Evolutionary conservation across 2,888 invertebrate species (phyloP), one percentile per base, ranked within the genome.

Genomic region (Acrobasis consociella): DNA sequence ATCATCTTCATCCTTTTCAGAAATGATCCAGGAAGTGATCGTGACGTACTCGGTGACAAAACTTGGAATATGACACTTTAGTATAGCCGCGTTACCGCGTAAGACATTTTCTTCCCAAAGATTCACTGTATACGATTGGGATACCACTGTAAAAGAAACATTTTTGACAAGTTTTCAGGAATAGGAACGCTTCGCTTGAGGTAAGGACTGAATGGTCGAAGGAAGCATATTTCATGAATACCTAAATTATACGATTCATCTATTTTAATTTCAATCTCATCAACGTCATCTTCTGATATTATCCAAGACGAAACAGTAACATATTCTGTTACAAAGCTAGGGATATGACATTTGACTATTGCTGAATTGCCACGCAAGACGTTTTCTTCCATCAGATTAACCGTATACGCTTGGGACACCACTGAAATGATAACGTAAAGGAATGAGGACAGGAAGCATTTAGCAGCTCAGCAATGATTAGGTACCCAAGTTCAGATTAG

Each of bases 31-130:
- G 80, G 97, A 96, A 78, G 95, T 95, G 77, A 97, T 95, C 81
- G 94, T 94, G 77, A 97, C 97, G 93, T 97, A 97, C 93, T 97
- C 97, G 83, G 97, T 96, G 78, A 97, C 97, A 93, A 97, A 97
- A 93, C 97, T 97, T 79, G 97, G 97, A 88, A 98, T 97, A 91
- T 97, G 97, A 93, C 97, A 98, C 94, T 97, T 97, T 80, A 97
- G 93, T 87, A 97, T 96, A 76, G 97, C 97, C 76, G 97, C 96
- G 92, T 97, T 97, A 78, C 97, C 97, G 82, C 96, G 95, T 77
- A 97, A 94, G 70, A 97, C 97, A 90, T 97, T 97, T 90, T 97
- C 97, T 87, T 97, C 97, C 97, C 97, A 97, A 78, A 97, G 95
- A 93, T 97, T 97, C 76, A 97, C 96, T 77, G 95, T 96, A 93